These are phyloP conservation scores for Tragelaphus scriptus DNA, from an alignment of 2,113 vertebrate genomes.

Conservation along the genomic window DNA sequence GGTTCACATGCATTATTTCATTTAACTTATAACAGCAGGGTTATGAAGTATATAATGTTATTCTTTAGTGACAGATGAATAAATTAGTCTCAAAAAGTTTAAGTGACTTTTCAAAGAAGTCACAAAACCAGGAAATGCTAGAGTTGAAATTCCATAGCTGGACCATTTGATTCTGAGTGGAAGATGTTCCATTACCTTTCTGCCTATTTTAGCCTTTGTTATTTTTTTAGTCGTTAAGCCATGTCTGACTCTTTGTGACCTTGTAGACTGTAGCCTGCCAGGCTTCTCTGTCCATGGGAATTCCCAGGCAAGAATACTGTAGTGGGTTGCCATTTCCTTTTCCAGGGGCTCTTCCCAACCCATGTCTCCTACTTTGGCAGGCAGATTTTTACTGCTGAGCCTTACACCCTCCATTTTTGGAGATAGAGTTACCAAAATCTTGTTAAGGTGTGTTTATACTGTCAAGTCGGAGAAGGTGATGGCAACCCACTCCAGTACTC, in stretches of 20 bases:
- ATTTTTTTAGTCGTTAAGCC: background rate
- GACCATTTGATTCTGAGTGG: background rate
- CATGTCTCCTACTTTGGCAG: background rate
- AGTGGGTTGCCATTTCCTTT: background rate
- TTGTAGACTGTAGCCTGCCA: background rate
- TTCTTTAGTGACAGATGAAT: background rate
- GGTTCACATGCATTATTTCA: background rate
- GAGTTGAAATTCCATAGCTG: background rate
- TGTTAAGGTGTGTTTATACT: background rate
- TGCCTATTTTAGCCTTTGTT: background rate
- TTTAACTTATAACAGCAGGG: background rate
- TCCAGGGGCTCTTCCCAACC: background rate
- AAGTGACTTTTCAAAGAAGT: background rate
- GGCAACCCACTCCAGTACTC: no score
- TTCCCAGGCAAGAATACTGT: background rate
- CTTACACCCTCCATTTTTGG: background rate
- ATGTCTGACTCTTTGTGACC: background rate
- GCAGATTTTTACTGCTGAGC: background rate
- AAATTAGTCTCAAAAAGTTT: background rate
- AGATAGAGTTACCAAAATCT: background rate
- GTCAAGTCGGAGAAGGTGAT: background rate
- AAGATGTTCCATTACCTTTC: background rate
- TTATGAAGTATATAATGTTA: background rate
- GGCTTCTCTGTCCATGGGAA: background rate
- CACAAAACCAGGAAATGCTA: background rate